phyloP scores from a whole-genome alignment of 2,113 vertebrate genomes.

The Gobius niger region DNA sequence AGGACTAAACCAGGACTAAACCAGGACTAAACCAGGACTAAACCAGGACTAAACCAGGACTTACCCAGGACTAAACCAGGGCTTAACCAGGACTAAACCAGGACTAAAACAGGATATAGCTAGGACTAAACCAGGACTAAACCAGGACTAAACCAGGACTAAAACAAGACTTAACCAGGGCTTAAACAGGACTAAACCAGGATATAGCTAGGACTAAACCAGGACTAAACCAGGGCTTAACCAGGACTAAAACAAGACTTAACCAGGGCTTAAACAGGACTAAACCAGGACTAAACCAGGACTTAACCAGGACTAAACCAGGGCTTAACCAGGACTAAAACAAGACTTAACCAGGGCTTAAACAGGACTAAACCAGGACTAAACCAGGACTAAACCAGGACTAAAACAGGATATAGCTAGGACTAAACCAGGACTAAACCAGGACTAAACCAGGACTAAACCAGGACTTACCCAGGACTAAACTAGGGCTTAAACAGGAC shows the following conservation, averaged over 20 bases:
- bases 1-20: neutral
- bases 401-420: too few species aligned
- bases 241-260: too few species aligned
- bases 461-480: too few species aligned
- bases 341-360: too few species aligned
- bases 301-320: neutral
- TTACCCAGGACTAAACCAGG: neutral
- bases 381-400: too few species aligned
- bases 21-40: neutral
- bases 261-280: too few species aligned
- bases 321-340: too few species aligned
- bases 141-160: neutral
- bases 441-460: too few species aligned
- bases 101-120: too few species aligned
- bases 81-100: neutral
- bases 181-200: neutral
- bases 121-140: too few species aligned
- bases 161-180: neutral
- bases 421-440: too few species aligned
- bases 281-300: neutral
- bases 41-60: neutral
- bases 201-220: neutral
- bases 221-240: neutral
- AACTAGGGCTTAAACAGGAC: too few species aligned
- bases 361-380: neutral